Evolutionary conservation across 2,888 invertebrate genomes (phyloP).

Genomic region (Drosophila atripex): DNA sequence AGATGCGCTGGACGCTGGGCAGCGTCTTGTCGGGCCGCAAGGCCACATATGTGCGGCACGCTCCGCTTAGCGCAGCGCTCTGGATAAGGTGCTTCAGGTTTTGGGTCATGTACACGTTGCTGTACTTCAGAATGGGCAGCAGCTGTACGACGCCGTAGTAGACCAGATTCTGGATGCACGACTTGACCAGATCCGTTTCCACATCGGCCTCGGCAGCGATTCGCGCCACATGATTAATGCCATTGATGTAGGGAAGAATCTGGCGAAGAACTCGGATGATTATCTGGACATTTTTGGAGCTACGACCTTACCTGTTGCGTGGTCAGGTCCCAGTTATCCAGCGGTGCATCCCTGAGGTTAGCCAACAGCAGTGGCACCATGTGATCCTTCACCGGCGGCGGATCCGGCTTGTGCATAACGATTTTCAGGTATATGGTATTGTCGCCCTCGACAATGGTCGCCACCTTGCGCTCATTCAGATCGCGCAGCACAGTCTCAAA

Average conservation of each 20-base stretch:
- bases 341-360: constrained; percentile 87
- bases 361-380: constrained; percentile 94
- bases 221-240: constrained; percentile 95
- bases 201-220: constrained; percentile 96
- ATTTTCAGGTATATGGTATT: constrained; percentile 96
- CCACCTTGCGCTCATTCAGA: constrained; percentile 91
- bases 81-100: constrained; percentile 88
- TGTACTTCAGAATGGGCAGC: constrained; percentile 92
- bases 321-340: constrained; percentile 95
- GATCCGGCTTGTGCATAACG: constrained; percentile 91
- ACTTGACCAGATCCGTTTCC: constrained; percentile 96
- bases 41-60: constrained; percentile 86
- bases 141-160: constrained; percentile 90
- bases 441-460: constrained; percentile 92
- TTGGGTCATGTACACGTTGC: constrained; percentile 93
- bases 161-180: constrained; percentile 95
- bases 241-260: constrained; percentile 92
- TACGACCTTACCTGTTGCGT: constrained; percentile 91
- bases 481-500: constrained; percentile 91
- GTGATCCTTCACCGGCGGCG: constrained; percentile 92
- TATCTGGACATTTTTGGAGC: neutral
- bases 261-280: constrained; percentile 27
- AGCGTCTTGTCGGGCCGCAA: constrained; percentile 78
- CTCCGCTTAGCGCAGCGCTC: constrained; percentile 87
- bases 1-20: constrained; percentile 82